Conservation (phyloP, 2,797 vertebrate genomes). For the Helicolenus hilgendorfi region DNA sequence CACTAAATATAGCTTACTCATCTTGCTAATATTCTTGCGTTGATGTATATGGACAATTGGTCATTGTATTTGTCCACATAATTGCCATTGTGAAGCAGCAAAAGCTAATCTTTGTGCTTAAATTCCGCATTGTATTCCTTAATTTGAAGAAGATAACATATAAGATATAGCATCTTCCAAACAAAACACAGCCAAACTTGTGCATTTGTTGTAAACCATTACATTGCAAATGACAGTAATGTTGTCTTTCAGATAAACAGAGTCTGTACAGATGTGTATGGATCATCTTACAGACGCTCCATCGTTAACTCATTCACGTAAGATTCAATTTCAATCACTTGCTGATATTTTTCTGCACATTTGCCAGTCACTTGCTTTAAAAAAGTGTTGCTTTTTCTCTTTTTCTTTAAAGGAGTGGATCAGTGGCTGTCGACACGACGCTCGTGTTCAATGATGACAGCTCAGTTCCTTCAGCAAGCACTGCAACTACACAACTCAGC, state of each 20-base stretch:
- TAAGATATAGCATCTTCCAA: neutral
- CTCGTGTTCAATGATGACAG: constrained; percentile 20
- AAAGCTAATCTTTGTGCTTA: neutral
- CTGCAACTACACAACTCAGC: neutral
- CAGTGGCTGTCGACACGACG: constrained; percentile 25
- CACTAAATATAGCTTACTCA: neutral
- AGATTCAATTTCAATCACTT: neutral
- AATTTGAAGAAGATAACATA: neutral
- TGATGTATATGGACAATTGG: neutral
- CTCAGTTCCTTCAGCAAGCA: constrained; percentile 24
- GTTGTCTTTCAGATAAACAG: constrained; percentile 60
- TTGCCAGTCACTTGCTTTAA: neutral
- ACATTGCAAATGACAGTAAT: neutral
- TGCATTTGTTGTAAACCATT: neutral
- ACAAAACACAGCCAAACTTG: neutral
- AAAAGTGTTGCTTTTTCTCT: neutral
- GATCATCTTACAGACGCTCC: constrained; percentile 12
- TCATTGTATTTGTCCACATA: neutral
- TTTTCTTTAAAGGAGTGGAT: constrained; percentile 59
- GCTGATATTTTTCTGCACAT: neutral
- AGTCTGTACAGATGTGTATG: neutral
- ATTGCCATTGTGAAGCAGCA: neutral
- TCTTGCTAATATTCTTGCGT: neutral
- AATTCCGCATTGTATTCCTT: neutral
- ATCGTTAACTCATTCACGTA: constrained; percentile 57